Evolutionary conservation across 2,113 vertebrate species (phyloP).

Genomic region (Ancistrus triradiatus): DNA sequence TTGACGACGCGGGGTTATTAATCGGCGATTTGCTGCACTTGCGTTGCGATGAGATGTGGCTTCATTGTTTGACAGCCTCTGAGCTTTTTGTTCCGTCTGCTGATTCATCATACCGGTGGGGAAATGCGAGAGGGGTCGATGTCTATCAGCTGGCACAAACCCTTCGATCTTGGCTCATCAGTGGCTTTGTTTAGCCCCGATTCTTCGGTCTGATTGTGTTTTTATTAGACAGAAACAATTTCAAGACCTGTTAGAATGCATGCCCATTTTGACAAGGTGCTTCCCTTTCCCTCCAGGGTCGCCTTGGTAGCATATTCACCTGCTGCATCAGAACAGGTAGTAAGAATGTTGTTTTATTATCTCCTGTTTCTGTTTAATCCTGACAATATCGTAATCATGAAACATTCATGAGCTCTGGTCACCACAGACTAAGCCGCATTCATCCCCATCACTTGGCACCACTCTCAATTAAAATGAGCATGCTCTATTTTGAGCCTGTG

Average conservation of each 20-base stretch:
- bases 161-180: slow-evolving; percentile 3
- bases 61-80: slow-evolving; percentile 17
- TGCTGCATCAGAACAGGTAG: too few species aligned
- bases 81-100: slow-evolving; percentile 10
- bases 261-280: too few species aligned
- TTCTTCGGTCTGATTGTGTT: too few species aligned
- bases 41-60: neutral
- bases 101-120: slow-evolving; percentile 38
- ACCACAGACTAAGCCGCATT: slow-evolving; percentile 19
- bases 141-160: neutral
- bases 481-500: slow-evolving; percentile 22
- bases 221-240: too few species aligned
- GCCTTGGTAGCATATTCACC: neutral
- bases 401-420: slow-evolving; percentile 21
- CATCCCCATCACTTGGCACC: slow-evolving; percentile 9
- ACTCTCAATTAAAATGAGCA: slow-evolving; percentile 7
- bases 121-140: neutral
- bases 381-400: slow-evolving; percentile 19
- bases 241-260: slow-evolving; percentile 41
- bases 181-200: neutral
- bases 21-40: slow-evolving; percentile 4
- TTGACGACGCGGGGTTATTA: too few species aligned
- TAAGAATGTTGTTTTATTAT: too few species aligned
- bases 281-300: too few species aligned
- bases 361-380: slow-evolving; percentile 20